phyloP scores from a whole-genome alignment of 30 jellyfish, hydroid and myxozoan species.

The Hydra vulgaris region DNA sequence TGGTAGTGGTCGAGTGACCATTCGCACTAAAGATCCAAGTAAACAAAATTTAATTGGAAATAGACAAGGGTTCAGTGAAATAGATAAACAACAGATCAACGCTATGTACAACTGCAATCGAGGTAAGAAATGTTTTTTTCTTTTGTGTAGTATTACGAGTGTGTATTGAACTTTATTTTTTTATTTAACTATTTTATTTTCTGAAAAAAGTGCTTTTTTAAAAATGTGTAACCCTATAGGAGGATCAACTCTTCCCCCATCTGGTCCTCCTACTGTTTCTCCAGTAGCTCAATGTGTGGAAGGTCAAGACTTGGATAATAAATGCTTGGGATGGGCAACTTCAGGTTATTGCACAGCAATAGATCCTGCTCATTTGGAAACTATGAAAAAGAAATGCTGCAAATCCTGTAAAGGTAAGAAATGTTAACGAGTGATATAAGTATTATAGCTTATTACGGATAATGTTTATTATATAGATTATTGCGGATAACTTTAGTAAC shows the following conservation, averaged over 20 bases:
- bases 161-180: too few relatives aligned
- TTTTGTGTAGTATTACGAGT: too few relatives aligned
- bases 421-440: too few relatives aligned
- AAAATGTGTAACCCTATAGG: too few relatives aligned
- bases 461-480: too few relatives aligned
- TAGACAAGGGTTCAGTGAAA: slow-evolving; percentile 21
- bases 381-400: not conserved
- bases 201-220: too few relatives aligned
- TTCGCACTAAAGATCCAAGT: slow-evolving; percentile 6
- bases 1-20: slow-evolving; percentile 13
- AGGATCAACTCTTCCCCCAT: not conserved
- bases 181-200: too few relatives aligned
- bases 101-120: slow-evolving; percentile 18
- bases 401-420: not conserved
- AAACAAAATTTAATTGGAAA: slow-evolving; percentile 10
- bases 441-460: too few relatives aligned
- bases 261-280: not conserved
- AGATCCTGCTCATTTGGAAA: not conserved
- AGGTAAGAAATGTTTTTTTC: too few relatives aligned
- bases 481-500: not conserved
- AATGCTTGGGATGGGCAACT: not conserved
- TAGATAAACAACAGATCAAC: slow-evolving; percentile 16
- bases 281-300: not conserved
- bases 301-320: not conserved
- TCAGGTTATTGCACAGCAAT: not conserved